Conservation (phyloP, 2,888 invertebrate genomes). For the Agonopterix arenella region DNA sequence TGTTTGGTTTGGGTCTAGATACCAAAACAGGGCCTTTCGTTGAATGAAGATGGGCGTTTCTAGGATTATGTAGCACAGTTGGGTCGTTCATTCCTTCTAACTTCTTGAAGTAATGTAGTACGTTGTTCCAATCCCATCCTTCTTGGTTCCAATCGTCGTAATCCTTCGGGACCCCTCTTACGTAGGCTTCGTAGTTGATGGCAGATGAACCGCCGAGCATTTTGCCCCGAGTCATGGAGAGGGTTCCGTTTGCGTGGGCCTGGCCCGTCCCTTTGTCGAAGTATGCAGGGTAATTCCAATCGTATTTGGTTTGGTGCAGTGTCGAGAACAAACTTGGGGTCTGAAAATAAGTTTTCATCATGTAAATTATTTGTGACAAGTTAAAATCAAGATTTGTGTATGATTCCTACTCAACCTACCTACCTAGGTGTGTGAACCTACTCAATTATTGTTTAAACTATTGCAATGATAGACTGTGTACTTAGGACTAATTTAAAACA, state of each 20-base stretch:
- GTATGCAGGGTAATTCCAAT: conserved; percentile 27
- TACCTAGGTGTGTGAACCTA: no score
- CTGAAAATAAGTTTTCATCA: conserved; percentile 16
- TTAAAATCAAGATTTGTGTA: no score
- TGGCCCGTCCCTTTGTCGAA: conserved; percentile 25
- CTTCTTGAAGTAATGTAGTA: conserved; percentile 32
- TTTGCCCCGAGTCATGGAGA: conserved; percentile 28
- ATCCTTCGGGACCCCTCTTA: conserved; percentile 29
- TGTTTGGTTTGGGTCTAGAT: conserved; percentile 26
- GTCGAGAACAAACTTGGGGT: conserved; percentile 26
- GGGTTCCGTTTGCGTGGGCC: conserved; percentile 18
- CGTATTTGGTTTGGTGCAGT: conserved; percentile 24
- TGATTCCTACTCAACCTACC: no score
- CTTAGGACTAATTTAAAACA: no score
- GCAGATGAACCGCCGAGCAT: conserved; percentile 35
- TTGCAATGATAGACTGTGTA: no score
- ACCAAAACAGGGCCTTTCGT: conserved; percentile 27
- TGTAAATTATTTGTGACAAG: no score
- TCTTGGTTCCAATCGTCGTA: conserved; percentile 29
- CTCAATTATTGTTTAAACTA: no score
- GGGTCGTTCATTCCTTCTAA: conserved; percentile 30
- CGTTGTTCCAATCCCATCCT: conserved; percentile 32
- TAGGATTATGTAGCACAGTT: conserved; percentile 18
- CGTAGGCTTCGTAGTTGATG: conserved; percentile 29
- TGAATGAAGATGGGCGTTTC: conserved; percentile 26